Conservation (phyloP, 2,888 invertebrate genomes). For the Polia nebulosa region DNA sequence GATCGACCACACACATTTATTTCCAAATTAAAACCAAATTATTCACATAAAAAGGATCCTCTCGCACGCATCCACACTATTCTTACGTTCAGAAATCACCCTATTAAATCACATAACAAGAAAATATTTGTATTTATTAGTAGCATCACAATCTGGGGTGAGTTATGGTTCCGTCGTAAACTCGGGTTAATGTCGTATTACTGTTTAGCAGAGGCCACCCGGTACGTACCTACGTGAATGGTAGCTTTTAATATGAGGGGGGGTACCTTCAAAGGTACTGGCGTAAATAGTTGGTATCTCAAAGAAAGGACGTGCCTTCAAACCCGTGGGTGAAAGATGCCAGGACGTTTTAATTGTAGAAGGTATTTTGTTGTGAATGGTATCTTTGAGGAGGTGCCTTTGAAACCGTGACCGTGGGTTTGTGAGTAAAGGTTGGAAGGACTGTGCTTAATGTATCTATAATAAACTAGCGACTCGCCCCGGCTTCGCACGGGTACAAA, state of each 20-base stretch:
- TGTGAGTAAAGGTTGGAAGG: background rate
- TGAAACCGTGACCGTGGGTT: background rate
- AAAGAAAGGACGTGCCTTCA: constrained; percentile 4
- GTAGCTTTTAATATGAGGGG: constrained; percentile 9
- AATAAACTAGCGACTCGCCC: background rate
- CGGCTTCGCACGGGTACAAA: no score
- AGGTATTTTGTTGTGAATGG: background rate
- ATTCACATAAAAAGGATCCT: background rate
- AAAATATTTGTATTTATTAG: constrained; percentile 88
- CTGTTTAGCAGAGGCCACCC: constrained; percentile 80
- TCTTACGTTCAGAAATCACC: constrained; percentile 60
- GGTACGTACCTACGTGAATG: constrained; percentile 65
- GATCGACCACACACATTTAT: background rate
- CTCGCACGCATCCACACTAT: constrained; percentile 67
- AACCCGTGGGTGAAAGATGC: constrained; percentile 35
- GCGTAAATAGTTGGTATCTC: background rate
- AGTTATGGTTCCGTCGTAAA: constrained; percentile 87
- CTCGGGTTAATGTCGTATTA: constrained; percentile 74
- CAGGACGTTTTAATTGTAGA: constrained; percentile 20
- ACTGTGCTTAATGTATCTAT: background rate
- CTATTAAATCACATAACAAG: constrained; percentile 86
- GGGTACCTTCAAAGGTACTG: constrained; percentile 2
- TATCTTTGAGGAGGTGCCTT: no score
- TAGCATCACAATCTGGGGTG: constrained; percentile 81
- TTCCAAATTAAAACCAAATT: background rate